Conservation (phyloP, 2,113 vertebrate genomes). For the Callorhinus ursinus region DNA sequence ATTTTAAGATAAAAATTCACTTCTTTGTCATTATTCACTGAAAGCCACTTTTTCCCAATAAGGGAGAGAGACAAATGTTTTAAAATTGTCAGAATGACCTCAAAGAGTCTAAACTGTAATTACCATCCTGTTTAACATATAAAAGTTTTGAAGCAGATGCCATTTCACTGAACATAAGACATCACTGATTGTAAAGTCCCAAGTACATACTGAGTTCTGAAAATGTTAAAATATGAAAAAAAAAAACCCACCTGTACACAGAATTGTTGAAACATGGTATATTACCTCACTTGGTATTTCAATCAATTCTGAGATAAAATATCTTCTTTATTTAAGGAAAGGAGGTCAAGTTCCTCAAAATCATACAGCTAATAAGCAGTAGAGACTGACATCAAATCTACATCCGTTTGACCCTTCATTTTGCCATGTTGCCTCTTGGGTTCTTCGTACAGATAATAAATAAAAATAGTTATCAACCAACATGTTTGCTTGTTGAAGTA, state of each 20-base stretch:
- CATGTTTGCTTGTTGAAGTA: neutral
- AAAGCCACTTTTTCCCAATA: conserved; percentile 6
- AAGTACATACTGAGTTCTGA: neutral
- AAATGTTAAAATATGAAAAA: neutral
- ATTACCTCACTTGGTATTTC: neutral
- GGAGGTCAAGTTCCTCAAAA: neutral
- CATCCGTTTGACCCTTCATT: neutral
- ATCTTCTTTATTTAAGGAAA: neutral
- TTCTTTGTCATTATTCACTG: neutral
- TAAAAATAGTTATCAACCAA: neutral
- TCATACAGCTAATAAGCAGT: neutral
- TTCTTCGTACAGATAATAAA: neutral
- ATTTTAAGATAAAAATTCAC: neutral
- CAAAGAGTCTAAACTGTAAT: conserved; percentile 5
- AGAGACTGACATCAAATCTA: neutral
- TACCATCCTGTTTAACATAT: neutral
- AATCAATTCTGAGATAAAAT: neutral
- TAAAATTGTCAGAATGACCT: neutral
- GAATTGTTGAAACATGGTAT: neutral
- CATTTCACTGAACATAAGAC: neutral
- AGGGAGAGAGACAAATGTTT: conserved; percentile 9
- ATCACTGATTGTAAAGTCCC: neutral
- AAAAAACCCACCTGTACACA: neutral
- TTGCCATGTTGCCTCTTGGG: neutral
- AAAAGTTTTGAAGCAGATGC: conserved; percentile 2